Conservation (phyloP, 2,888 invertebrate species). For the Idaea dimidiata region DNA sequence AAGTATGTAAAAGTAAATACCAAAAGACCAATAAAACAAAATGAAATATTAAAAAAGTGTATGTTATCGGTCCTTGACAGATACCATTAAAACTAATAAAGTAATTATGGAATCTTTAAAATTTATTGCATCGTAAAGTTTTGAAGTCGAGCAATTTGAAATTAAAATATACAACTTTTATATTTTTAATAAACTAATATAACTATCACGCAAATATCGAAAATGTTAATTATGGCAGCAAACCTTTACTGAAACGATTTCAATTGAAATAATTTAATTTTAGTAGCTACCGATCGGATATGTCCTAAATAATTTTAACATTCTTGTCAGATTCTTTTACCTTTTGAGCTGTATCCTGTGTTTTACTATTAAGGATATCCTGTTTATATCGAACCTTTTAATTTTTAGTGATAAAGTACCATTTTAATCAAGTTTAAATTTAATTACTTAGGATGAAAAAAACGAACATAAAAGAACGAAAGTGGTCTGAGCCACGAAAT, state of each 20-base stretch:
- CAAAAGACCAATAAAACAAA: too few relatives aligned
- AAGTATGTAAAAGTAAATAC: too few relatives aligned
- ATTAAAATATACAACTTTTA: background rate
- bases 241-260: background rate
- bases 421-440: slow-evolving; percentile 15
- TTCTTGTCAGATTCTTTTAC: slow-evolving; percentile 8
- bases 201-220: background rate
- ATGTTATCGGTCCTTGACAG: too few relatives aligned
- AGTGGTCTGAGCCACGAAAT: background rate
- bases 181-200: background rate
- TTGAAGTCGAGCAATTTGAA: background rate
- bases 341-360: slow-evolving; percentile 16
- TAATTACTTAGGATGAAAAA: background rate
- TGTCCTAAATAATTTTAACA: background rate
- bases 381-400: background rate
- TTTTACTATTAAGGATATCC: slow-evolving; percentile 19
- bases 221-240: background rate
- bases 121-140: too few relatives aligned
- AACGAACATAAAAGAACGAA: background rate
- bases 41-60: too few relatives aligned
- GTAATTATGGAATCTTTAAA: too few relatives aligned
- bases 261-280: background rate
- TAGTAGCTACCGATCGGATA: background rate
- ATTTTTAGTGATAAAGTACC: slow-evolving; percentile 6
- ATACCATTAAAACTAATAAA: too few relatives aligned